Percentiles rank a stretch among this genome's conserved stretches.
phyloP scores from a whole-genome alignment of 1,140 invertebrate species.

The Heliconius melpomene region DNA sequence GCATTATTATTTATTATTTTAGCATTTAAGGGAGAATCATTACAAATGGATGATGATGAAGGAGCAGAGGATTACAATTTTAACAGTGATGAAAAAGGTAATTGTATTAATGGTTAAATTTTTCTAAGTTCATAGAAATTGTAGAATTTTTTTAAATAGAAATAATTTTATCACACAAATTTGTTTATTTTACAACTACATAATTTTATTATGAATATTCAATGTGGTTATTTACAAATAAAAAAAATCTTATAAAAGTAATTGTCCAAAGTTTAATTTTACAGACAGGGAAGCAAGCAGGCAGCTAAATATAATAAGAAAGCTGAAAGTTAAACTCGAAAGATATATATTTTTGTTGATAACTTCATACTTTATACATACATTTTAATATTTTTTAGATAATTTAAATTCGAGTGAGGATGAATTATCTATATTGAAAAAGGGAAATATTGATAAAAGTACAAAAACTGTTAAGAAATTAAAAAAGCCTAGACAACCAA shows the following conservation, averaged over 20 bases:
- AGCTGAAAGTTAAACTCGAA: no score
- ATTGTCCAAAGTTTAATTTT: no score
- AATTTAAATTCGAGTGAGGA: background rate
- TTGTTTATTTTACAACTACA: no score
- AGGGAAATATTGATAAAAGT: background rate
- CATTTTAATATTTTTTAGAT: background rate
- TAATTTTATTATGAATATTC: no score
- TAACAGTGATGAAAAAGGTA: background rate
- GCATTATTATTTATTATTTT: slow-evolving; percentile 1
- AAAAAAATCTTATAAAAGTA: no score
- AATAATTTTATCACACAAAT: no score
- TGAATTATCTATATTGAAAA: background rate
- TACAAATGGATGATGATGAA: slow-evolving; percentile 21
- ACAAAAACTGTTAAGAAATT: background rate
- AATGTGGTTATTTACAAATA: no score
- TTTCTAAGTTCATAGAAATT: background rate
- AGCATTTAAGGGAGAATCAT: slow-evolving; percentile 35
- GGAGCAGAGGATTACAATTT: slow-evolving; percentile 4
- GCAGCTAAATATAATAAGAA: no score
- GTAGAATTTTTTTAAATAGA: no score
- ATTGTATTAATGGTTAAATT: background rate
- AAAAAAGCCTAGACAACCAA: background rate
- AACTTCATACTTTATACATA: no score
- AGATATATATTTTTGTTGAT: no score
- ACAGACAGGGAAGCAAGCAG: no score